phyloP scores from a whole-genome alignment of 2,888 invertebrate genomes.

The Incurvaria masculella region DNA sequence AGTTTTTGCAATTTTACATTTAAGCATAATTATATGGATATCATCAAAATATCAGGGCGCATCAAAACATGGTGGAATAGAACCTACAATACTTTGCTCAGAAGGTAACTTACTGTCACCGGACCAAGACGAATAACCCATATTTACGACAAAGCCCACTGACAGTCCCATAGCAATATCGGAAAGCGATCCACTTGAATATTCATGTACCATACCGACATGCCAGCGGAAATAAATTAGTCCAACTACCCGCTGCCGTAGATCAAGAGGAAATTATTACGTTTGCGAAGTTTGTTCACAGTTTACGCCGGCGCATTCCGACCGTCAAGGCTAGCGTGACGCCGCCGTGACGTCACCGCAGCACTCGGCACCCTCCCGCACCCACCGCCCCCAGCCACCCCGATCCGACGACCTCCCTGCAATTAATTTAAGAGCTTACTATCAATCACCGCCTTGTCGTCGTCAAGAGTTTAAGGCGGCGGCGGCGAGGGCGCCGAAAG shows the following conservation, averaged over 20 bases:
- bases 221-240: neutral
- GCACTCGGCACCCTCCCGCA: neutral
- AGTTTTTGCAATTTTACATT: too few relatives aligned
- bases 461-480: constrained; percentile 13
- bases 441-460: constrained; percentile 19
- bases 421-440: constrained; percentile 19
- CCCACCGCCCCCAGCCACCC: neutral
- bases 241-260: neutral
- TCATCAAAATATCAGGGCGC: too few relatives aligned
- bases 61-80: too few relatives aligned
- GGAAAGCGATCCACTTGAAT: neutral
- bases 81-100: neutral
- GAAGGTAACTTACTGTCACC: too few relatives aligned
- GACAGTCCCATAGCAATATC: neutral
- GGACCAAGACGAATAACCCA: neutral
- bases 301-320: neutral
- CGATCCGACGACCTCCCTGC: constrained; percentile 8
- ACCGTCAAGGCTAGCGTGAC: neutral
- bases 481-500: constrained; percentile 13
- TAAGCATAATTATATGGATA: too few relatives aligned
- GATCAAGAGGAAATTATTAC: neutral
- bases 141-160: neutral
- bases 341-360: too few relatives aligned
- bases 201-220: neutral
- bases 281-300: neutral